Percentiles rank a stretch among this genome's conserved stretches.
Conservation (phyloP, 2,113 vertebrate genomes). For the Lontra canadensis region DNA sequence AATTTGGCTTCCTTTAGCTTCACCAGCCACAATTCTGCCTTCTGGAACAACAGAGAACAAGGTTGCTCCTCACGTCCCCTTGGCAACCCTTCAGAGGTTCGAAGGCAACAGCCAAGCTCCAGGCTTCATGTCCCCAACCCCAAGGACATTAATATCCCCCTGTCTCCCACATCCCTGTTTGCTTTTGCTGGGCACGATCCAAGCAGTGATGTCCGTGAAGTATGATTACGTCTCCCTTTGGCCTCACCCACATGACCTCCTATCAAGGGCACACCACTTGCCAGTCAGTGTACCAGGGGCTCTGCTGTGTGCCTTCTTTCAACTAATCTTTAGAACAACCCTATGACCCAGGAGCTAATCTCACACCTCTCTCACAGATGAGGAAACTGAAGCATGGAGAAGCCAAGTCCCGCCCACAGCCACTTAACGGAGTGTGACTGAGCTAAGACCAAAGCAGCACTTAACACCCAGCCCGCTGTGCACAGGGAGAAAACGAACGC, state of each 20-base stretch:
- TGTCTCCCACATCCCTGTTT: neutral
- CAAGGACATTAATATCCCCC: neutral
- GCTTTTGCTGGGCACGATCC: neutral
- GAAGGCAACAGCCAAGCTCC: neutral
- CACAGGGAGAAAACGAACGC: neutral
- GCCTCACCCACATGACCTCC: neutral
- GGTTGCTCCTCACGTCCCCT: neutral
- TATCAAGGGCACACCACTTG: neutral
- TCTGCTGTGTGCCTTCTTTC: neutral
- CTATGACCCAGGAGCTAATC: neutral
- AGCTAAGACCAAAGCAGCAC: neutral
- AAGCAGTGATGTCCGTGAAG: neutral
- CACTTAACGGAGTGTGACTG: neutral
- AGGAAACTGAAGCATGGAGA: neutral
- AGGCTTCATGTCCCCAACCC: neutral
- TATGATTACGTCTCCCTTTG: neutral
- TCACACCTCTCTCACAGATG: neutral
- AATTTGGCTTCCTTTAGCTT: neutral
- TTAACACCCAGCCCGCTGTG: neutral
- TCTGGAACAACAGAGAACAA: neutral
- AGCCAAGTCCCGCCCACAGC: neutral
- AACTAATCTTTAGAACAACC: neutral
- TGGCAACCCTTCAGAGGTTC: neutral
- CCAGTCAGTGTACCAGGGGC: neutral
- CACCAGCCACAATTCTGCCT: neutral